Evolutionary conservation across 2,113 vertebrate species (phyloP), one percentile per base, ranked within the genome.

Genomic region (Macheiramphus alcinus): DNA sequence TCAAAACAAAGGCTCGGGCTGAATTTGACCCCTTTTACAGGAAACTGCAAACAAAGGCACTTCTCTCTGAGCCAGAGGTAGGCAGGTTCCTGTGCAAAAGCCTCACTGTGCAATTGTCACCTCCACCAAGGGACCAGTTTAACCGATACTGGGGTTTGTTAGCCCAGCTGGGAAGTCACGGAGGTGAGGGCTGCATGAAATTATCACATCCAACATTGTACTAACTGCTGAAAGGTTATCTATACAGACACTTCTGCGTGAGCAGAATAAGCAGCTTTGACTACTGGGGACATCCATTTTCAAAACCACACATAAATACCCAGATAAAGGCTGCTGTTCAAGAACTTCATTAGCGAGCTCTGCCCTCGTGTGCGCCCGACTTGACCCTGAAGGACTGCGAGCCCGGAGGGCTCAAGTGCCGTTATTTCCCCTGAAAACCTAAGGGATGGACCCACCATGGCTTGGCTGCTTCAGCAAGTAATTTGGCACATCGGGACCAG

Each of bases 321-420:
- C 68, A n/a, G 31, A 7, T 6, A 20, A 36, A 25, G 50, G 53
- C 45, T 12, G 52, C n/a, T 22, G 43, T n/a, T 67, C 42, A 2
- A 27, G 50, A 81, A 9, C 31, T 13, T 50, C n/a, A 10, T 6
- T 3, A 42, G 42, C 3, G 9, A 90, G 7, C 22, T 10, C 62
- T 43, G 80, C 45, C 67, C 42, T 36, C 6, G 7, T 5, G 1
- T 9, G 2, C 2, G 1, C 29, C 23, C 4, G 2, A 7, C 36
- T 2, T 7, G 29, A 4, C 29, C 34, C 38, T 3, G 27, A 32
- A 40, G 48, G 66, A 6, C n/a, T 5, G 58, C 5, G 17, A 59
- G 43, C 45, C 27, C 27, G 2, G 14, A 14, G 59, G 31, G 52
- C 38, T 29, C 45, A 8, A 2, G 17, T 13, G 27, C 40, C 7